Evolutionary conservation across 2,113 vertebrate species (phyloP).

Genomic region (Crotalus helleri): DNA sequence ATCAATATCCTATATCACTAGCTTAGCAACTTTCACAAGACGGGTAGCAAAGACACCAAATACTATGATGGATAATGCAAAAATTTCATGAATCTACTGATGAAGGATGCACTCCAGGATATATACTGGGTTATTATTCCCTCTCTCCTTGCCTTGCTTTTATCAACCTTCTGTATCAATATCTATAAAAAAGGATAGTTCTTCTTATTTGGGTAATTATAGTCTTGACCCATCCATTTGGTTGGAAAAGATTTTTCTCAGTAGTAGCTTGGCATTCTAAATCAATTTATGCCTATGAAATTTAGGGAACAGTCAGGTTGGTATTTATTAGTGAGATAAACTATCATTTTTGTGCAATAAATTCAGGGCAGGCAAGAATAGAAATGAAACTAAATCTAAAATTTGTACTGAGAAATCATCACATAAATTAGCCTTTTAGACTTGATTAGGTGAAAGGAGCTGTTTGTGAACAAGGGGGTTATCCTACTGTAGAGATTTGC

Average conservation of each 20-base stretch:
- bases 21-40: conserved; percentile 44
- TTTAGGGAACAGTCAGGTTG: background rate
- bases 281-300: background rate
- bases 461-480: background rate
- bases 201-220: conserved; percentile 33
- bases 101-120: conserved; percentile 32
- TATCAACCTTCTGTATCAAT: conserved; percentile 25
- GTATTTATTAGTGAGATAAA: background rate
- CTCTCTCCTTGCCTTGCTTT: background rate
- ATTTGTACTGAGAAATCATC: background rate
- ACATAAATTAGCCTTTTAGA: background rate
- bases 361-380: background rate
- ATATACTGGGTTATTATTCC: conserved; percentile 5
- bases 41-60: background rate
- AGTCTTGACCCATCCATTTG: background rate
- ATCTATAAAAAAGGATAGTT: conserved; percentile 38
- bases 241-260: background rate
- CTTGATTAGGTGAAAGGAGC: background rate
- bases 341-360: background rate
- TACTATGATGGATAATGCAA: conserved; percentile 4
- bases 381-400: background rate
- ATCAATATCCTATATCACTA: conserved; percentile 39
- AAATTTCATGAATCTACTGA: conserved; percentile 32
- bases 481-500: background rate
- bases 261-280: background rate